phyloP scores from a whole-genome alignment of 2,113 vertebrate species.

The Cacatua alba region DNA sequence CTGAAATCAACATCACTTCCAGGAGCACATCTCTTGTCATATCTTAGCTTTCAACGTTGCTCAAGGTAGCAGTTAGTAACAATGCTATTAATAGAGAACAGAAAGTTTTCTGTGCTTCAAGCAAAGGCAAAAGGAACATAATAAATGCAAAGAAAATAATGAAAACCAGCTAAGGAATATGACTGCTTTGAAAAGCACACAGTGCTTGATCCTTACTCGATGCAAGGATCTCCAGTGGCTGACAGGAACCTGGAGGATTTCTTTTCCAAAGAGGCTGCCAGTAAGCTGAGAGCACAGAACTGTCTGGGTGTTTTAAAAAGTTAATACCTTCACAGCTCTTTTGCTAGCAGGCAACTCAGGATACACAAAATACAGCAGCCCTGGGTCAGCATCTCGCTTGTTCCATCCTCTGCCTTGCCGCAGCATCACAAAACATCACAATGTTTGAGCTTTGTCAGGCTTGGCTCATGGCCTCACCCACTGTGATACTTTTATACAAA shows the following conservation, averaged over 20 bases:
- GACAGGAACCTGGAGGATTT: background rate
- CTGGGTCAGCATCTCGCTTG: background rate
- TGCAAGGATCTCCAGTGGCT: background rate
- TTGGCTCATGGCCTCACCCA: background rate
- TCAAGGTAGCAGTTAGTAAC: background rate
- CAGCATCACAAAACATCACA: background rate
- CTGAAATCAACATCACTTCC: background rate
- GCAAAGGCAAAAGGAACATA: background rate
- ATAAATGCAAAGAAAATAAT: background rate
- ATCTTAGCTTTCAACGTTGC: background rate
- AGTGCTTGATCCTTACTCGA: background rate
- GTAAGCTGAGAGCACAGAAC: background rate
- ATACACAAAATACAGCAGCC: background rate
- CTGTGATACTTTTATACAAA: background rate
- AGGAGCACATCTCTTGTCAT: background rate
- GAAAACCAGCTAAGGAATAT: background rate
- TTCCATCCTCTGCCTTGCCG: background rate
- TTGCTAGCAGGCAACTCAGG: background rate
- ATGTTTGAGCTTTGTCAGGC: background rate
- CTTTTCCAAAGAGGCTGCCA: background rate
- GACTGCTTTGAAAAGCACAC: background rate
- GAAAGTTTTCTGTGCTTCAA: background rate
- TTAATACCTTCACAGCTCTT: background rate
- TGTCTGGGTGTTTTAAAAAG: background rate
- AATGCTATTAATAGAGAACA: background rate